A percentile compares a stretch with the other conserved stretches of the same genome.
These are phyloP conservation scores for Lapara coniferarum DNA, from an alignment of 2,888 invertebrate species.

Conservation along the genomic window DNA sequence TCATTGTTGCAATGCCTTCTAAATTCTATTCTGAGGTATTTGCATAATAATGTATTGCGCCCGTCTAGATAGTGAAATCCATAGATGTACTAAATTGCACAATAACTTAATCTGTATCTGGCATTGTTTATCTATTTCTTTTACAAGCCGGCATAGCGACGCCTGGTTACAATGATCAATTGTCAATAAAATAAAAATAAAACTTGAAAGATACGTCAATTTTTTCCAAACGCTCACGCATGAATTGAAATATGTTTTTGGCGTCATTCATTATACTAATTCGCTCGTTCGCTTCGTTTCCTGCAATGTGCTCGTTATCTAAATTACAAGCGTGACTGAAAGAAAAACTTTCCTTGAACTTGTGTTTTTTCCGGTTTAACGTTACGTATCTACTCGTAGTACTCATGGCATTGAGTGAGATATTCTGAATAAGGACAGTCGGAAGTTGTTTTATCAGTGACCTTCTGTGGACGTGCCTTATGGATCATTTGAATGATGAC, in stretches of 20 bases:
- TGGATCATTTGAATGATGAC: neutral
- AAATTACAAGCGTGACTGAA: slow-evolving; percentile 16
- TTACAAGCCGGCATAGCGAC: no score
- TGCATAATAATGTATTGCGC: no score
- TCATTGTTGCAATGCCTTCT: neutral
- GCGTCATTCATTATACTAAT: slow-evolving; percentile 14
- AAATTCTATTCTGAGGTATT: neutral
- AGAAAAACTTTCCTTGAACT: slow-evolving; percentile 21
- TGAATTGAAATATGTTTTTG: slow-evolving; percentile 1
- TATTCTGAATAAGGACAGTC: slow-evolving; percentile 15
- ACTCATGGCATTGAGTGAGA: slow-evolving; percentile 6
- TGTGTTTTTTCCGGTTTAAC: slow-evolving; percentile 18
- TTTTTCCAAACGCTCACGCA: neutral
- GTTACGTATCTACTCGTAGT: neutral
- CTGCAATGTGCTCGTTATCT: slow-evolving; percentile 13
- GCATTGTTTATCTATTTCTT: no score
- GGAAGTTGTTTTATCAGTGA: slow-evolving; percentile 11
- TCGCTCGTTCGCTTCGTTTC: neutral
- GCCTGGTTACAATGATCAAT: no score
- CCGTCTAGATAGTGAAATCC: no score
- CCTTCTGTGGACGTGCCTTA: slow-evolving; percentile 9
- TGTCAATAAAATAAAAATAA: neutral
- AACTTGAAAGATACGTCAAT: neutral
- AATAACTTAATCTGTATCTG: no score
- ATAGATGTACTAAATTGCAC: no score